These are phyloP conservation scores for Pachydiplax longipennis DNA, from an alignment of 2,888 invertebrate species.

Conservation along the genomic window DNA sequence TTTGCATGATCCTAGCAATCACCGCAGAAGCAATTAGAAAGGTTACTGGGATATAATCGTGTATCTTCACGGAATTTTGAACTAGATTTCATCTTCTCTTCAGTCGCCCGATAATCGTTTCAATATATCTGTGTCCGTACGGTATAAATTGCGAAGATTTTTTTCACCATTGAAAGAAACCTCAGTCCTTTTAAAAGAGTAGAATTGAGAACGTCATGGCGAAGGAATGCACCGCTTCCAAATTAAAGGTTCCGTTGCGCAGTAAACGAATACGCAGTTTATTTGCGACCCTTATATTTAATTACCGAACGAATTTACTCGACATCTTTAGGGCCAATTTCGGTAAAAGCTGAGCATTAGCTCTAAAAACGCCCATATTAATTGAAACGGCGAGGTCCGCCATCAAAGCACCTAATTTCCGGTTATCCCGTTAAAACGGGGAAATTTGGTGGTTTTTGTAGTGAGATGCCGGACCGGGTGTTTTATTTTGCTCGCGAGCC, in stretches of 20 bases:
- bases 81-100: no score
- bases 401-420: not conserved
- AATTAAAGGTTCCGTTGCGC: not conserved
- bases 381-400: not conserved
- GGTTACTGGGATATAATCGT: no score
- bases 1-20: no score
- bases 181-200: no score
- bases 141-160: no score
- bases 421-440: constrained; percentile 1
- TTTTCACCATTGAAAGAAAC: no score
- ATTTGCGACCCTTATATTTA: not conserved
- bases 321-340: not conserved
- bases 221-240: no score
- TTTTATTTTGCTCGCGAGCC: not conserved
- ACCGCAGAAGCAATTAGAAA: no score
- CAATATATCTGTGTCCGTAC: no score
- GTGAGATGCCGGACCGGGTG: not conserved
- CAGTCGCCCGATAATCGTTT: no score
- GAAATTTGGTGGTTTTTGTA: not conserved
- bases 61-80: no score
- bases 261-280: not conserved
- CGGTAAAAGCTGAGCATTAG: not conserved
- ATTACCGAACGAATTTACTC: not conserved
- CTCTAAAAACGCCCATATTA: not conserved
- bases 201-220: no score